Evolutionary conservation across 1,140 invertebrate genomes (phyloP).

Genomic region (Macrostomum lignano): DNA sequence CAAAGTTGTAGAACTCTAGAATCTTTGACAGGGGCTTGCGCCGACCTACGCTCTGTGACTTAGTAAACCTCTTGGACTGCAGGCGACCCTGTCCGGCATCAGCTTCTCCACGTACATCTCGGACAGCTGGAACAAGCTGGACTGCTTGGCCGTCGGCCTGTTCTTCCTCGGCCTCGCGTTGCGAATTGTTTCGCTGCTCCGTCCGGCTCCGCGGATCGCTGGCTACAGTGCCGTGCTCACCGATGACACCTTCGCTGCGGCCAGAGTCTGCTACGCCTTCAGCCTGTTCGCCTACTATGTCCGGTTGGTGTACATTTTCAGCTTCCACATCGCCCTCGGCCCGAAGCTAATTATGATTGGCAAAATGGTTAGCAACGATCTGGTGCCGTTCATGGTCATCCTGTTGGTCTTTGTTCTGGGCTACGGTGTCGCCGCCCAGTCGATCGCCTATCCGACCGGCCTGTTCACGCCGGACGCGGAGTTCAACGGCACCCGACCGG

Average conservation of each 20-base stretch:
- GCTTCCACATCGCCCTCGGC: constrained; percentile 22
- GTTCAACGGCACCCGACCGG: too few species aligned
- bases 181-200: constrained; percentile 12
- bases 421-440: constrained; percentile 27
- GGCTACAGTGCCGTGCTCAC: constrained; percentile 1
- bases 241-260: constrained; percentile 1
- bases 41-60: too few species aligned
- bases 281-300: constrained; percentile 19
- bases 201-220: too few species aligned
- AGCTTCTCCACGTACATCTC: constrained; percentile 14
- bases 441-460: constrained; percentile 24
- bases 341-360: constrained; percentile 31
- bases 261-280: constrained; percentile 12
- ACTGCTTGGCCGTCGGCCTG: constrained; percentile 17
- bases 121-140: constrained; percentile 23
- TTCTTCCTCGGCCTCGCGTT: constrained; percentile 18
- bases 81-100: constrained; percentile 5
- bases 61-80: too few species aligned
- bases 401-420: constrained; percentile 28
- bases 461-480: not conserved
- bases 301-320: constrained; percentile 23
- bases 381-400: constrained; percentile 29
- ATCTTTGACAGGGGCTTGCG: too few species aligned
- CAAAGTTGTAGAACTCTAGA: too few species aligned
- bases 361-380: constrained; percentile 25